phyloP scores from a whole-genome alignment of 2,888 invertebrate species.

The Therioaphis trifolii region DNA sequence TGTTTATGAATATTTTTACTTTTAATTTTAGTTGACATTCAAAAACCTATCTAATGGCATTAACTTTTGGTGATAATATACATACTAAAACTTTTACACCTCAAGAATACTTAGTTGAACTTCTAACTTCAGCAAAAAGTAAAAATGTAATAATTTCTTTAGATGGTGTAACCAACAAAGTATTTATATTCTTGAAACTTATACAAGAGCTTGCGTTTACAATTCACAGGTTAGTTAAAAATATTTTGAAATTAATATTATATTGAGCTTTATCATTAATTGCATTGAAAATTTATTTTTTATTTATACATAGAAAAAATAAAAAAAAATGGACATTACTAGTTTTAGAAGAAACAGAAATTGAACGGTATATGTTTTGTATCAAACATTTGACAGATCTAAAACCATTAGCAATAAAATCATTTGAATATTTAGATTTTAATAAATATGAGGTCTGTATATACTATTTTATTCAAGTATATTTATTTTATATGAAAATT shows the following conservation, averaged over 20 bases:
- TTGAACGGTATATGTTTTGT: slow-evolving; percentile 65
- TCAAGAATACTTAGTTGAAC: slow-evolving; percentile 82
- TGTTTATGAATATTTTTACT: background rate
- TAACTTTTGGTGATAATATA: slow-evolving; percentile 73
- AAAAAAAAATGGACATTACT: slow-evolving; percentile 65
- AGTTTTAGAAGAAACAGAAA: slow-evolving; percentile 64
- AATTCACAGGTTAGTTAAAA: slow-evolving; percentile 73
- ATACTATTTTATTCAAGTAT: too few relatives aligned
- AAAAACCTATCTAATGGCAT: too few relatives aligned
- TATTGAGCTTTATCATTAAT: slow-evolving; percentile 66
- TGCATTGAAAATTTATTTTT: slow-evolving; percentile 66
- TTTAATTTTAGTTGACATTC: slow-evolving; percentile 4
- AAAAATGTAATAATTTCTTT: slow-evolving; percentile 83
- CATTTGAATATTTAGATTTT: slow-evolving; percentile 64
- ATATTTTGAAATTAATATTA: slow-evolving; percentile 1
- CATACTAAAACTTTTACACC: slow-evolving; percentile 84
- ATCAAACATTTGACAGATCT: slow-evolving; percentile 66
- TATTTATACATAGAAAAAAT: slow-evolving; percentile 27
- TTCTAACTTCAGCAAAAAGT: slow-evolving; percentile 79
- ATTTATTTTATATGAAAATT: background rate
- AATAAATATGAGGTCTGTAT: slow-evolving; percentile 64
- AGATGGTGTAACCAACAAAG: slow-evolving; percentile 81
- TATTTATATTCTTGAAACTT: slow-evolving; percentile 87
- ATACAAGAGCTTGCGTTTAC: slow-evolving; percentile 83
- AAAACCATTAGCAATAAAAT: slow-evolving; percentile 65